Conservation (phyloP, 2,797 vertebrate genomes). For the Delichon dasypus region DNA sequence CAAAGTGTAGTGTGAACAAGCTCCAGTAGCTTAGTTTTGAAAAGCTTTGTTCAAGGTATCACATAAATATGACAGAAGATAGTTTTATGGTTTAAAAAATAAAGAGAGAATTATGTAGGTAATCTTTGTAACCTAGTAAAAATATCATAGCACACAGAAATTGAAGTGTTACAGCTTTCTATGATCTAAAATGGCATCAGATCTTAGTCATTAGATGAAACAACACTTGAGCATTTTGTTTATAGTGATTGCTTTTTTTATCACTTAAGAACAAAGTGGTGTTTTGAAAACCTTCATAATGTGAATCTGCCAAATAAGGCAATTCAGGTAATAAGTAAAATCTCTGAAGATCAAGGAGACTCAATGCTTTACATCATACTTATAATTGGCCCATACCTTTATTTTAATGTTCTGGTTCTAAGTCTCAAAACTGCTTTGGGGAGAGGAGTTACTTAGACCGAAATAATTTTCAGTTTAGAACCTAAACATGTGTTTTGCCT, state of each 20-base stretch:
- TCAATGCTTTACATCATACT: background rate
- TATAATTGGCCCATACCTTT: background rate
- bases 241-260: constrained; percentile 46
- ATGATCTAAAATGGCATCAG: constrained; percentile 63
- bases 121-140: constrained; percentile 53
- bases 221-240: constrained; percentile 24
- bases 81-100: constrained; percentile 46
- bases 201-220: constrained; percentile 49
- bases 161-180: constrained; percentile 33
- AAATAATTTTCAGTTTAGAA: background rate
- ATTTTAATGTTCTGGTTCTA: background rate
- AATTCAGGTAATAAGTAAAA: constrained; percentile 24
- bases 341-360: background rate
- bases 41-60: constrained; percentile 32
- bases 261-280: constrained; percentile 34
- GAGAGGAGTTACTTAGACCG: background rate
- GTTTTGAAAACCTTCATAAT: constrained; percentile 51
- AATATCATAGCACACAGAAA: constrained; percentile 32
- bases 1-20: background rate
- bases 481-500: background rate
- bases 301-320: constrained; percentile 23
- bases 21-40: background rate
- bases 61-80: constrained; percentile 43
- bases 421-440: background rate
- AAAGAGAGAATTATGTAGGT: constrained; percentile 38